Evolutionary conservation across 2,888 invertebrate species (phyloP).

Genomic region (Onchidella celtica): DNA sequence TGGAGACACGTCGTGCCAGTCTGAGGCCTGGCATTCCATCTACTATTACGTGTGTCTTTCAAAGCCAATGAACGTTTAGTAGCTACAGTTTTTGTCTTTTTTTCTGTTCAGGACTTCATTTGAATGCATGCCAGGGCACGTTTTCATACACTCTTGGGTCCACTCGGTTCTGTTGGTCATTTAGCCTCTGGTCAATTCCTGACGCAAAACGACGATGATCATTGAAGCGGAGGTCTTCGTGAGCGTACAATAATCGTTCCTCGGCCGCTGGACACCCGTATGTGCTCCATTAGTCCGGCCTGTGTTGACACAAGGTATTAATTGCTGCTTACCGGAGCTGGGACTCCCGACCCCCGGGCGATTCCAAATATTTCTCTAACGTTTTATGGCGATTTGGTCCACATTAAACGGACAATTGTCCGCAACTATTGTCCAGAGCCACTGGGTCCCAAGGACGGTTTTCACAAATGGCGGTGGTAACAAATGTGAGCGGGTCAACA

Average conservation of each 20-base stretch:
- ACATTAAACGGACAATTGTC: constrained; percentile 30
- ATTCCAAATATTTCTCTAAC: constrained; percentile 35
- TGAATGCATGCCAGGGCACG: background rate
- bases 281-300: background rate
- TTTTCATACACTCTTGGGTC: background rate
- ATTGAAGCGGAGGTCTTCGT: background rate
- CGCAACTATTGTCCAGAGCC: background rate
- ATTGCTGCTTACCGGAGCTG: background rate
- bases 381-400: constrained; percentile 36
- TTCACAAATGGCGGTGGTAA: background rate
- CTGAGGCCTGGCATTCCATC: too few relatives aligned
- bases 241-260: background rate
- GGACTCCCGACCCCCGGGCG: background rate
- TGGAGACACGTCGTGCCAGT: too few relatives aligned
- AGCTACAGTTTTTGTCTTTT: background rate
- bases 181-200: background rate
- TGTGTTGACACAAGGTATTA: constrained; percentile 5
- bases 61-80: too few relatives aligned
- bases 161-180: background rate
- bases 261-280: background rate
- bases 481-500: constrained; percentile 19
- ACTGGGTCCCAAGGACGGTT: background rate
- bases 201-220: background rate
- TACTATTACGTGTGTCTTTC: too few relatives aligned
- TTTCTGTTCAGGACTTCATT: background rate